A percentile compares a stretch with the other conserved stretches of the same genome.
Conservation (phyloP, 1,140 invertebrate genomes). For the Trichogramma pretiosum region DNA sequence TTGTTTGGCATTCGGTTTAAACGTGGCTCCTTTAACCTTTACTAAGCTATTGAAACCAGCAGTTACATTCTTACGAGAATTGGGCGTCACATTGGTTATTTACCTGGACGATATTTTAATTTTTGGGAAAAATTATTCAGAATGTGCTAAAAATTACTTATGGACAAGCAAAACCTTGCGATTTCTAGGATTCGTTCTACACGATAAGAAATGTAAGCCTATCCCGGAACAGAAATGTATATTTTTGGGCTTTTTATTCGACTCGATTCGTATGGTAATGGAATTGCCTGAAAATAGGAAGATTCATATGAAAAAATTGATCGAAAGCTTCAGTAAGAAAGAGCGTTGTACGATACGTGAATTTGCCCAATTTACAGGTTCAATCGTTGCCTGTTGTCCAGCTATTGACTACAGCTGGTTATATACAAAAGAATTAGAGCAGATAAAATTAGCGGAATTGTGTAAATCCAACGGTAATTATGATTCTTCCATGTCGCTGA, state of each 20-base stretch:
- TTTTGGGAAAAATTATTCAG: not conserved
- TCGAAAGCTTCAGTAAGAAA: slow-evolving; percentile 6
- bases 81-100: not conserved
- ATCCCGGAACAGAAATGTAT: too few relatives aligned
- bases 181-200: slow-evolving; percentile 23
- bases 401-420: slow-evolving; percentile 12
- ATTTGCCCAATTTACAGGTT: slow-evolving; percentile 8
- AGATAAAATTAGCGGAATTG: slow-evolving; percentile 18
- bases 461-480: slow-evolving; percentile 15
- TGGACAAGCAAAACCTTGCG: slow-evolving; percentile 5
- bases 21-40: slow-evolving; percentile 3
- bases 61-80: not conserved
- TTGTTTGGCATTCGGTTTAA: not conserved
- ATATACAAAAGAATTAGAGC: slow-evolving; percentile 17
- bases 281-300: slow-evolving; percentile 14
- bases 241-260: too few relatives aligned
- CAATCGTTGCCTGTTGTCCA: slow-evolving; percentile 3
- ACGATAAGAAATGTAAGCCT: slow-evolving; percentile 14
- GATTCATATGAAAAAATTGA: slow-evolving; percentile 3
- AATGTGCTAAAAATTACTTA: not conserved
- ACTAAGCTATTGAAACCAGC: slow-evolving; percentile 4
- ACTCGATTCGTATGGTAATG: too few relatives aligned
- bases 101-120: slow-evolving; percentile 2
- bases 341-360: too few relatives aligned
- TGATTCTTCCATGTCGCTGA: slow-evolving; percentile 4